A percentile compares a stretch with the other conserved stretches of the same genome.
These are phyloP conservation scores for Ptilodon capucinus DNA, from an alignment of 2,888 invertebrate genomes.

Conservation along the genomic window DNA sequence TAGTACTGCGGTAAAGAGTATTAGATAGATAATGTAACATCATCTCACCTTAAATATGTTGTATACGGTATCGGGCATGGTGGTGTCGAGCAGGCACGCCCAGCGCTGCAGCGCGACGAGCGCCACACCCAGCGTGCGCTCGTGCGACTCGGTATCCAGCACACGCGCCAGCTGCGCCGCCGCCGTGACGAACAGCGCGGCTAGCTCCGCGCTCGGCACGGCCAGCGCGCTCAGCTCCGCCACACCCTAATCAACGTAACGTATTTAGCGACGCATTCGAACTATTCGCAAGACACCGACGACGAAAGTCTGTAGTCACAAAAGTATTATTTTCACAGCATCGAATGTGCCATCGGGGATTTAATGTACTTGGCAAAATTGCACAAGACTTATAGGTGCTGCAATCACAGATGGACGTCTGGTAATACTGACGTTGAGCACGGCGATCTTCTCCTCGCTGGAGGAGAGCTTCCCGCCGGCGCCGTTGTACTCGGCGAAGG, in stretches of 20 bases:
- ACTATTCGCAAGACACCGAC: too few species aligned
- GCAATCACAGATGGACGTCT: too few species aligned
- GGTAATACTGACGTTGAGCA: constrained; percentile 87
- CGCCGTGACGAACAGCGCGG: constrained; percentile 81
- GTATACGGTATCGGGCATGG: constrained; percentile 37
- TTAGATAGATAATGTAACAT: too few species aligned
- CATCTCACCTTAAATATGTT: constrained; percentile 44
- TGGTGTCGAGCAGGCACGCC: constrained; percentile 74
- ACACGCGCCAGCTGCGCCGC: constrained; percentile 88
- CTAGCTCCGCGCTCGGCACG: constrained; percentile 82
- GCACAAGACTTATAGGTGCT: too few species aligned
- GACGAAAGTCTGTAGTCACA: too few species aligned
- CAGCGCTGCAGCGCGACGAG: constrained; percentile 92
- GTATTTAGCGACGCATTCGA: too few species aligned
- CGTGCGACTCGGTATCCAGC: constrained; percentile 94
- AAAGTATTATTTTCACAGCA: too few species aligned
- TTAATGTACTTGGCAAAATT: too few species aligned
- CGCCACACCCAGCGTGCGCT: constrained; percentile 92
- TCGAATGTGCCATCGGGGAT: too few species aligned
- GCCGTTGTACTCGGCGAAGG: constrained; percentile 93
- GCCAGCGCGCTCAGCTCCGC: constrained; percentile 79
- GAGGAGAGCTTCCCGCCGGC: constrained; percentile 95
- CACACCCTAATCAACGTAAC: too few species aligned
- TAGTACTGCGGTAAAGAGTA: too few species aligned
- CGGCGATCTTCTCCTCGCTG: constrained; percentile 93